Percentiles rank a stretch among this genome's conserved stretches.
These are phyloP conservation scores for Tenthredo scrophulariae DNA, from an alignment of 2,888 invertebrate genomes.

Conservation along the genomic window DNA sequence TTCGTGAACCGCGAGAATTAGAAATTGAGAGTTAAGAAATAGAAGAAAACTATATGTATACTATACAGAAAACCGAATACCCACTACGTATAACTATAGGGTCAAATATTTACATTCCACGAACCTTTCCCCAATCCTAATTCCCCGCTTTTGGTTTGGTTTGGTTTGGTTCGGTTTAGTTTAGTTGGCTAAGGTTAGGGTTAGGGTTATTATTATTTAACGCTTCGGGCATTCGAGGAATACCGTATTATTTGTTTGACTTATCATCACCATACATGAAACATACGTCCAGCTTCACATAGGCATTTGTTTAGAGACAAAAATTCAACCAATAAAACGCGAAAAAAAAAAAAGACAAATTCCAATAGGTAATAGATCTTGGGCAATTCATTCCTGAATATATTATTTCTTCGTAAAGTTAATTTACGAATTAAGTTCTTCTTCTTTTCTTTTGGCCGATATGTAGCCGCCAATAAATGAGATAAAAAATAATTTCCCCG, in stretches of 20 bases:
- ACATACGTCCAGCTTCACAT: not conserved
- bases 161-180: constrained; percentile 8
- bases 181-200: constrained; percentile 46
- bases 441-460: too few species aligned
- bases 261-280: not conserved
- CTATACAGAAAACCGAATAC: constrained; percentile 12
- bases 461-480: not conserved
- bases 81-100: constrained; percentile 15
- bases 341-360: not conserved
- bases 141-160: constrained; percentile 2
- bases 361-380: too few species aligned
- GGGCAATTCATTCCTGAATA: too few species aligned
- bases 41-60: not conserved
- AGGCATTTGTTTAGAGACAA: not conserved
- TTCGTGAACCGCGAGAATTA: not conserved
- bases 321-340: not conserved
- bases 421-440: too few species aligned
- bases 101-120: constrained; percentile 48
- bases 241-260: constrained; percentile 34
- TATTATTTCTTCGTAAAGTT: too few species aligned
- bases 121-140: constrained; percentile 28
- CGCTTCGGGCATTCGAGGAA: constrained; percentile 14
- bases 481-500: not conserved
- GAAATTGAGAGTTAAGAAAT: constrained; percentile 42
- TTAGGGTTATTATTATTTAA: constrained; percentile 36